These are phyloP conservation scores for Caenorhabditis tropicalis DNA, from an alignment of 1,140 invertebrate genomes.

Conservation along the genomic window DNA sequence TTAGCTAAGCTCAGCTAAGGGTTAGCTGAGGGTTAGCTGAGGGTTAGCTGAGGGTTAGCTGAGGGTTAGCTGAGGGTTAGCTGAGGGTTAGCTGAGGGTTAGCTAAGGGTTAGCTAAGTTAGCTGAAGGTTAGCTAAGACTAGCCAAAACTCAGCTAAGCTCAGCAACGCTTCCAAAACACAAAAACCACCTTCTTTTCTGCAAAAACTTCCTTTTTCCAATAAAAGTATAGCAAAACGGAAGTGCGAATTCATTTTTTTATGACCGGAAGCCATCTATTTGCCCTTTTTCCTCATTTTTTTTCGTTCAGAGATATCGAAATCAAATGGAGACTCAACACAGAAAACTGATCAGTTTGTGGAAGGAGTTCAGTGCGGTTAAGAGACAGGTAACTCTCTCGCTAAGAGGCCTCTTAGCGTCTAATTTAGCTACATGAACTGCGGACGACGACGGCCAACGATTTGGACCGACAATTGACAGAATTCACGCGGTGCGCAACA, in stretches of 20 bases:
- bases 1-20: too few species aligned
- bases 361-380: constrained; percentile 54
- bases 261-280: not conserved
- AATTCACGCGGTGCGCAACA: constrained; percentile 52
- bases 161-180: too few species aligned
- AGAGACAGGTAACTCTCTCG: constrained; percentile 54
- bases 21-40: too few species aligned
- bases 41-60: too few species aligned
- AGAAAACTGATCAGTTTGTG: constrained; percentile 50
- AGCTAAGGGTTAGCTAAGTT: too few species aligned
- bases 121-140: too few species aligned
- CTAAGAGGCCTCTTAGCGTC: not conserved
- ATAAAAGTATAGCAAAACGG: not conserved
- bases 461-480: constrained; percentile 53
- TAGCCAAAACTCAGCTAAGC: too few species aligned
- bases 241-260: not conserved
- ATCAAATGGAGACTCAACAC: constrained; percentile 52
- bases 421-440: constrained; percentile 45
- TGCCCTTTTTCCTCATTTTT: not conserved
- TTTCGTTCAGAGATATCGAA: constrained; percentile 52
- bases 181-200: too few species aligned
- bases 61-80: too few species aligned
- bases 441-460: constrained; percentile 47
- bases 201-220: not conserved
- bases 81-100: too few species aligned